These are phyloP conservation scores for Oscheius onirici DNA, from an alignment of 2,888 invertebrate genomes.

Conservation along the genomic window DNA sequence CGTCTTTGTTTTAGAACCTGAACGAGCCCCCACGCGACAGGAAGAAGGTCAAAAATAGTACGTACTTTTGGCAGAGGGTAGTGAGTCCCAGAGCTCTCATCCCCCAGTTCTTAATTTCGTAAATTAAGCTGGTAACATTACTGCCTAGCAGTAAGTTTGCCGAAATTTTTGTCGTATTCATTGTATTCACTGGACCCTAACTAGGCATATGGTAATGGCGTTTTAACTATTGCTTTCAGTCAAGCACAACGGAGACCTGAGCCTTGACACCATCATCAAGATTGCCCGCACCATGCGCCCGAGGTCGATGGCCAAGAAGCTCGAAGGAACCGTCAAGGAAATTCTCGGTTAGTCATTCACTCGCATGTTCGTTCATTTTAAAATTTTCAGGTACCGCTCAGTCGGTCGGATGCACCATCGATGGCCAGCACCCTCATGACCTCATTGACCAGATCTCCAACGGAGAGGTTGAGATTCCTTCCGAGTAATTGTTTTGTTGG, in stretches of 20 bases:
- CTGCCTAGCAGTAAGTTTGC: conserved; percentile 24
- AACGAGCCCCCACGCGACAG: conserved; percentile 98
- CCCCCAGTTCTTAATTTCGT: conserved; percentile 66
- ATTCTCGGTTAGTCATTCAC: conserved; percentile 73
- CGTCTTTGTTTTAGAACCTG: conserved; percentile 77
- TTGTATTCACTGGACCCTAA: background rate
- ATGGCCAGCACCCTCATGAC: conserved; percentile 83
- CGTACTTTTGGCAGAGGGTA: conserved; percentile 55
- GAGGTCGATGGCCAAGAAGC: conserved; percentile 90
- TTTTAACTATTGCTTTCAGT: conserved; percentile 77
- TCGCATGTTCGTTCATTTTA: background rate
- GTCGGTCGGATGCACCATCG: conserved; percentile 77
- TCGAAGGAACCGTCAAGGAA: conserved; percentile 88
- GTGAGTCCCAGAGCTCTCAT: conserved; percentile 66
- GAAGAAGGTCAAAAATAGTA: conserved; percentile 95
- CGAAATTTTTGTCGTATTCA: conserved; percentile 48
- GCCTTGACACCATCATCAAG: conserved; percentile 88
- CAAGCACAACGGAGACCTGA: conserved; percentile 95
- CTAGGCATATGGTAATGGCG: background rate
- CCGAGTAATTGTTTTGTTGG: conserved; percentile 48
- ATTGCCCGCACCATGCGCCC: conserved; percentile 93
- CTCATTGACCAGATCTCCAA: conserved; percentile 81
- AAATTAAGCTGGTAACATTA: conserved; percentile 59
- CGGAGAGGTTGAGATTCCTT: conserved; percentile 68
- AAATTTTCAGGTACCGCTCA: conserved; percentile 73